Evolutionary conservation across 2,888 invertebrate species (phyloP), one percentile per base, ranked within the genome.

Genomic region (Sphecodes monilicornis): DNA sequence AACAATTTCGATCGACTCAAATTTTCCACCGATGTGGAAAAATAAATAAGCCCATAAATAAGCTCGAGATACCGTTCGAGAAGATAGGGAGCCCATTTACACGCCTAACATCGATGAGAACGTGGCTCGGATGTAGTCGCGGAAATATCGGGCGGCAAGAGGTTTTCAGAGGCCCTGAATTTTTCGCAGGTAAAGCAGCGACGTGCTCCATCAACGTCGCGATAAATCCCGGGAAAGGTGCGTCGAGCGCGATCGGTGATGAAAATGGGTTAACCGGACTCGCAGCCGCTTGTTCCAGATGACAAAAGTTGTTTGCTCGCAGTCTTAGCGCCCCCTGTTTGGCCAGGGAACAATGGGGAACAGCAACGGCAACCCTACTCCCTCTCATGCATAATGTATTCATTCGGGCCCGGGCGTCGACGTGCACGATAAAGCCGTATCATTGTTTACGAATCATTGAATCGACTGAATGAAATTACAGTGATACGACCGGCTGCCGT

Each of bases 371-470:
- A 81, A 74, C 82, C 86, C 86, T 86, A 81, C 83, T 74, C n/a
- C 50, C 79, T 72, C 84, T 90, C 89, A 88, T 89, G 87, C 87
- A 91, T 91, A 88, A 91, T 91, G 87, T 72, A 91, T 90, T 84
- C 84, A 57, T 84, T 71, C 82, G 50, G 75, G 60, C 57, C 16
- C 73, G 78, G 78, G 84, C 84, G 86, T 84, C 82, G 80, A 78
- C 75, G 86, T 43, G 78, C 82, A 79, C 89, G 89, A 92, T 89
- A 89, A 88, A 91, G 88, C 90, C 80, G 86, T 91, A 91, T 92
- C 91, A 91, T 92, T 92, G 92, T 93, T 93, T 91, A 90, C 92
- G 91, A 93, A 92, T 92, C 93, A 92, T 91, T 91, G 91, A 91
- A 89, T 92, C 90, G 88, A 84, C 82, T 85, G 87, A 92, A 90